Evolutionary conservation across 2,888 invertebrate species (phyloP).

Genomic region (Agrenia bidenticulata): DNA sequence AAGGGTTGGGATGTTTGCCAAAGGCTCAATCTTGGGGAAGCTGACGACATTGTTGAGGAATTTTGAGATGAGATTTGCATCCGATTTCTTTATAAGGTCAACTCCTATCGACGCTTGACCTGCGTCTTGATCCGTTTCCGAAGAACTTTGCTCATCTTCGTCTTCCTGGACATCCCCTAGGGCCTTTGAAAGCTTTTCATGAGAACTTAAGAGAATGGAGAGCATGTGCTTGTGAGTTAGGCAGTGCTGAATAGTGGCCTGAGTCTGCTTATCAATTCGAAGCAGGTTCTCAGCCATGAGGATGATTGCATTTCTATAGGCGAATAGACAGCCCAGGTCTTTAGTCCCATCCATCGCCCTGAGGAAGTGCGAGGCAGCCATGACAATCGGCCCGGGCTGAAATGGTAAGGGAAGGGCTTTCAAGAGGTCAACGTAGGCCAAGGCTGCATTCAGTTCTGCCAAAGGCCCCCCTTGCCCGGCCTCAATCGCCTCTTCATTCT

Average conservation of each 20-base stretch:
- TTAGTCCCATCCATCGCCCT: conserved; percentile 38
- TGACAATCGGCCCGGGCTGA: conserved; percentile 44
- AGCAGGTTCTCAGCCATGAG: conserved; percentile 43
- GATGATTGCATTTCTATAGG: conserved; percentile 42
- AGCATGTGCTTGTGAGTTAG: conserved; percentile 49
- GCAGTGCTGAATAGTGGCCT: conserved; percentile 42
- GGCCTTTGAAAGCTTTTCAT: conserved; percentile 42
- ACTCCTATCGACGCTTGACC: neutral
- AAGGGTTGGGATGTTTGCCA: conserved; percentile 45
- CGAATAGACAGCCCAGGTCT: conserved; percentile 30
- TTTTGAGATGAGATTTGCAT: conserved; percentile 39
- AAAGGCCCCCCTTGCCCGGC: conserved; percentile 27
- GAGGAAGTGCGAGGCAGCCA: conserved; percentile 47
- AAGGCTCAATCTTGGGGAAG: conserved; percentile 47
- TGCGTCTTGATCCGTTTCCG: neutral
- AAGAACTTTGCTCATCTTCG: neutral
- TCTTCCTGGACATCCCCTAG: neutral
- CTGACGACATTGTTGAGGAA: conserved; percentile 45
- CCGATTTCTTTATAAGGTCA: conserved; percentile 37
- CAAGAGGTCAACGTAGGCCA: conserved; percentile 44
- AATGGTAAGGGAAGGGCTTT: conserved; percentile 40
- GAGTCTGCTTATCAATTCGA: conserved; percentile 37
- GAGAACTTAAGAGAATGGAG: conserved; percentile 36
- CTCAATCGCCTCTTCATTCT: conserved; percentile 39
- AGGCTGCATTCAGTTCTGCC: conserved; percentile 38